Base-by-base conservation (phyloP, 2,888 invertebrate species). In the Willowsia nigromaculata region DNA sequence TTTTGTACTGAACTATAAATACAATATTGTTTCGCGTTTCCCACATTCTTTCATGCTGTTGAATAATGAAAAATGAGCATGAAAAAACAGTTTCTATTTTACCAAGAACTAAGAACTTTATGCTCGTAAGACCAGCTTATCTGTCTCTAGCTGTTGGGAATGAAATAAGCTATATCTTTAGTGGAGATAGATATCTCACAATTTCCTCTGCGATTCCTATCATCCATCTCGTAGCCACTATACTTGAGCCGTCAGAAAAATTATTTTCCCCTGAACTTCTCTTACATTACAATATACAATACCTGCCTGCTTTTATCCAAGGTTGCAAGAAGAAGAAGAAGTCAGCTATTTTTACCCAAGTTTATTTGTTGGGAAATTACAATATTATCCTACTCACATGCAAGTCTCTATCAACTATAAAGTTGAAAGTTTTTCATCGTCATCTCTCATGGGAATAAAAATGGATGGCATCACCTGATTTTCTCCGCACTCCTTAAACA, bases 111-210 rank as follows among this genome's bases (percentile, higher is more conserved):
- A 65, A n/a, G n/a, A n/a, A 40, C 56, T 25, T 76, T 53, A 53
- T 33, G 76, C 76, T 76, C 6, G 59, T 43, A 43, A 43, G 13
- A 43, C 15, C 25, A 71, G 27, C 53, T 76, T 62, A 50, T 76
- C 50, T 76, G 30, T 76, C 30, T 27, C 33, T 18, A 25, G 43
- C 78, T 85, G 76, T 59, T 82, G 81, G 82, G 82, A 87, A 87
- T 71, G 68, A 68, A 78, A 6, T 62, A 68, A 71, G 87, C 50
- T 56, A 37, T 82, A 87, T 81, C 87, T 56, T 13, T 13, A 47
- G n/a, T n/a, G n/a, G n/a, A n/a, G 81, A 87, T 81, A 87, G 87
- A 68, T 82, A 87, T 81, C 78, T 82, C 84, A 68, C 81, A 68
- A 87, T 87, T 87, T 87, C 87, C 87, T 87, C 56, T 40, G 53